Evolutionary conservation across 2,113 vertebrate genomes (phyloP).

Genomic region (Heliornis fulica): DNA sequence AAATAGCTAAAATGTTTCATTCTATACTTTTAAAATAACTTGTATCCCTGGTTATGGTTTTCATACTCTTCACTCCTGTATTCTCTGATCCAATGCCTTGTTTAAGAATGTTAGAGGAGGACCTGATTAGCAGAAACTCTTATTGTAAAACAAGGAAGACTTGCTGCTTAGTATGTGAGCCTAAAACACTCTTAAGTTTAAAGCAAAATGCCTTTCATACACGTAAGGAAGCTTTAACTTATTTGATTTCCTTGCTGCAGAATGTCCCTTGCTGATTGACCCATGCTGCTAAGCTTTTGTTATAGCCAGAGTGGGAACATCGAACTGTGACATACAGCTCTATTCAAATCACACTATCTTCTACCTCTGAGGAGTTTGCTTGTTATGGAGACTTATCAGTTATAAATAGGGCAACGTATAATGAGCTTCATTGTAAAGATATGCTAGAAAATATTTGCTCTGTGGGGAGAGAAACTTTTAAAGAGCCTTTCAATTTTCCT

Average conservation of each 20-base stretch:
- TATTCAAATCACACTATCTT: constrained; percentile 64
- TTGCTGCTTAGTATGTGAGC: not conserved
- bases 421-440: not conserved
- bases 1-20: not conserved
- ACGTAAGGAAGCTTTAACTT: constrained; percentile 14
- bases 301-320: constrained; percentile 46
- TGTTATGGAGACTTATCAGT: constrained; percentile 44
- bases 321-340: constrained; percentile 50
- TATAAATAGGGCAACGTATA: constrained; percentile 76
- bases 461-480: not conserved
- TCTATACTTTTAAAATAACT: not conserved
- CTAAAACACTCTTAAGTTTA: not conserved
- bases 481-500: not conserved
- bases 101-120: not conserved
- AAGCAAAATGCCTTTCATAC: not conserved
- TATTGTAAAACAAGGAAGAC: not conserved
- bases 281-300: constrained; percentile 66
- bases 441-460: not conserved
- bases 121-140: not conserved
- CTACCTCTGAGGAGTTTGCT: constrained; percentile 59
- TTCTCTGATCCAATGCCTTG: not conserved
- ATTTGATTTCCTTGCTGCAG: not conserved
- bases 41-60: not conserved
- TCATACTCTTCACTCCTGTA: not conserved
- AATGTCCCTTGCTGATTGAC: constrained; percentile 28